These are phyloP conservation scores for Meloidogyne exigua DNA, from an alignment of 1,140 invertebrate genomes.

Conservation along the genomic window DNA sequence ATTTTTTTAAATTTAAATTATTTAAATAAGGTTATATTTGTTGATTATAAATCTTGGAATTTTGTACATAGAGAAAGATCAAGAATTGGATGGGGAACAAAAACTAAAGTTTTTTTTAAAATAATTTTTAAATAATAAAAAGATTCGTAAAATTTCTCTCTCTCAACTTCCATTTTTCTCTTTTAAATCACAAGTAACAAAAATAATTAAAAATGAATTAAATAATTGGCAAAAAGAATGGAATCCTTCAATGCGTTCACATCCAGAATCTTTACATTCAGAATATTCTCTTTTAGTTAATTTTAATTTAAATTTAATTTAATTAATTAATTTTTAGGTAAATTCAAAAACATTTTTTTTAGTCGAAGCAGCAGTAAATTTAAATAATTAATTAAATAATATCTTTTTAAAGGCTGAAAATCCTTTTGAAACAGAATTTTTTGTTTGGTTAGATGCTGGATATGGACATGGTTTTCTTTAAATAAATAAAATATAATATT, in stretches of 20 bases:
- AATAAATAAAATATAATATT: not conserved
- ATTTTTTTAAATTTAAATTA: not conserved
- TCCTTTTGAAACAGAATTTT: constrained; percentile 56
- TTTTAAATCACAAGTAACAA: constrained; percentile 40
- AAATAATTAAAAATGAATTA: constrained; percentile 52
- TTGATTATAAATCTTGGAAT: constrained; percentile 46
- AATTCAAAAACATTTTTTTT: constrained; percentile 63
- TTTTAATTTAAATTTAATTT: not conserved
- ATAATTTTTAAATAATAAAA: not conserved
- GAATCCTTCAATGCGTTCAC: constrained; percentile 53
- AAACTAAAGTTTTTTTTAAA: constrained; percentile 46
- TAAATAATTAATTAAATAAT: not conserved
- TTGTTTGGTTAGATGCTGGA: constrained; percentile 59
- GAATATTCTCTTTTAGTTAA: constrained; percentile 54
- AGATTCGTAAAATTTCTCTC: constrained; percentile 47
- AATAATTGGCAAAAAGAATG: constrained; percentile 45
- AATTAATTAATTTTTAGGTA: constrained; percentile 35
- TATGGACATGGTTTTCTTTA: constrained; percentile 53
- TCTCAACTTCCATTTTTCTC: constrained; percentile 50
- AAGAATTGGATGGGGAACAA: constrained; percentile 38
- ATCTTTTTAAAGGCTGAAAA: constrained; percentile 50
- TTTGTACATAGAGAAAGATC: constrained; percentile 51
- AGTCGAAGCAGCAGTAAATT: constrained; percentile 55
- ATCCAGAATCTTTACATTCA: constrained; percentile 55
- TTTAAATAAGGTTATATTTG: constrained; percentile 42